Evolutionary conservation across 2,797 vertebrate species (phyloP).

Genomic region (Neostethus bicornis): DNA sequence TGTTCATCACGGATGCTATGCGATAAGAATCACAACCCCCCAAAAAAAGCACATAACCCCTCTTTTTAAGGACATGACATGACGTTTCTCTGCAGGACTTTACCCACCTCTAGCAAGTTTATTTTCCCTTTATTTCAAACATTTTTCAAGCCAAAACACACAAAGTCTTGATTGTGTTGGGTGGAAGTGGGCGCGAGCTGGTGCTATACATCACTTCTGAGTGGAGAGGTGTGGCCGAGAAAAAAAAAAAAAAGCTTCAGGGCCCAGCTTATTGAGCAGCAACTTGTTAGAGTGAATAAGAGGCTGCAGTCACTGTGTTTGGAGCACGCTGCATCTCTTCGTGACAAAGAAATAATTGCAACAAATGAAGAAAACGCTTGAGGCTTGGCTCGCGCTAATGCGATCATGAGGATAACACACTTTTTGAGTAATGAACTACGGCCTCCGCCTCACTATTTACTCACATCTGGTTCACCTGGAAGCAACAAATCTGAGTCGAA

Average conservation of each 20-base stretch:
- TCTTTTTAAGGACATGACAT: slow-evolving; percentile 20
- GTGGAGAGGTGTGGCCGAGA: slow-evolving; percentile 20
- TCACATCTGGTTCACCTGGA: slow-evolving; percentile 23
- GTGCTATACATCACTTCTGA: slow-evolving; percentile 63
- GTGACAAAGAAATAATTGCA: slow-evolving; percentile 62
- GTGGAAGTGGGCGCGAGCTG: slow-evolving; percentile 24
- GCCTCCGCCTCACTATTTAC: slow-evolving; percentile 10
- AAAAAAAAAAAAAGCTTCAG: slow-evolving; percentile 39
- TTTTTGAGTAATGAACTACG: slow-evolving; percentile 65
- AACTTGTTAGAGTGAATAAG: slow-evolving; percentile 66
- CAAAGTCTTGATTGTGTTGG: slow-evolving; percentile 66
- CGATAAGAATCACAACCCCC: no score
- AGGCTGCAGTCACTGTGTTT: slow-evolving; percentile 40
- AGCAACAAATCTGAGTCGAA: slow-evolving; percentile 19
- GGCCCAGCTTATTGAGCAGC: slow-evolving; percentile 59
- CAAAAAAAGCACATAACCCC: slow-evolving; percentile 20
- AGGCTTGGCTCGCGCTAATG: slow-evolving; percentile 54
- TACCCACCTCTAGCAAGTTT: slow-evolving; percentile 52
- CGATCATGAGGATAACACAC: slow-evolving; percentile 53
- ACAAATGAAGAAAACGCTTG: slow-evolving; percentile 59
- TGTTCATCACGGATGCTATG: no score
- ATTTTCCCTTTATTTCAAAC: slow-evolving; percentile 41
- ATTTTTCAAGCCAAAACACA: slow-evolving; percentile 62
- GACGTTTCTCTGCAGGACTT: slow-evolving; percentile 35
- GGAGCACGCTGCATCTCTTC: slow-evolving; percentile 34